Evolutionary conservation across 2,888 invertebrate species (phyloP), one percentile per base, ranked within the genome.

Genomic region (Netelia fuscicornis): DNA sequence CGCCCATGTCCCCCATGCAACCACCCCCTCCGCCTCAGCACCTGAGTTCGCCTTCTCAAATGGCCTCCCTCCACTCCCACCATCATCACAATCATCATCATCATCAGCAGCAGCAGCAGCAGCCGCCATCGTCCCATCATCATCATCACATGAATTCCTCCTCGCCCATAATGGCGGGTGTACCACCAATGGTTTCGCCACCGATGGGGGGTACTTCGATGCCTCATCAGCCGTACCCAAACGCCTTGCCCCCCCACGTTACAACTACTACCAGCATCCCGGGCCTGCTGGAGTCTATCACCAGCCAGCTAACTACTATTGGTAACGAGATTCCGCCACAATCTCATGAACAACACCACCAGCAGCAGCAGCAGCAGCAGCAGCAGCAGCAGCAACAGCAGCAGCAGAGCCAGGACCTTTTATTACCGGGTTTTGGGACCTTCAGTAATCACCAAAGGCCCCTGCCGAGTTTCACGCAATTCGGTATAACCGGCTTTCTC

Each of bases 231-330:
- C 92, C 96, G 96, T 96, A 97, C 97, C 97, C 97, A 97, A 97
- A 97, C 97, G 97, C 95, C 96, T 96, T 96, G 96, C 96, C 97
- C 97, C 97, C 97, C 96, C 96, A 96, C 96, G 96, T 96, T 96
- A 96, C 95, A 96, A 95, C 95, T 96, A 96, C 93, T 95, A 95
- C 92, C 95, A 95, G 84, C 92, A 92, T 89, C 92, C 92, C 91
- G 93, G 92, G 87, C 88, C 91, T 91, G 88, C 92, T 92, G 93
- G 92, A 92, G 89, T 93, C 92, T 93, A 92, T 92, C 93, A 93
- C 91, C 93, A 92, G 90, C 94, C 94, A 94, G 91, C 97, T 95
- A 96, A 97, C 95, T 97, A 97, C 96, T 97, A 97, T 96, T 97
- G 97, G 97, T 97, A 91, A 91, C 87, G 89, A 89, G 77, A 78